These are phyloP conservation scores for Hipposideros larvatus DNA, from an alignment of 2,797 vertebrate species.

Conservation along the genomic window DNA sequence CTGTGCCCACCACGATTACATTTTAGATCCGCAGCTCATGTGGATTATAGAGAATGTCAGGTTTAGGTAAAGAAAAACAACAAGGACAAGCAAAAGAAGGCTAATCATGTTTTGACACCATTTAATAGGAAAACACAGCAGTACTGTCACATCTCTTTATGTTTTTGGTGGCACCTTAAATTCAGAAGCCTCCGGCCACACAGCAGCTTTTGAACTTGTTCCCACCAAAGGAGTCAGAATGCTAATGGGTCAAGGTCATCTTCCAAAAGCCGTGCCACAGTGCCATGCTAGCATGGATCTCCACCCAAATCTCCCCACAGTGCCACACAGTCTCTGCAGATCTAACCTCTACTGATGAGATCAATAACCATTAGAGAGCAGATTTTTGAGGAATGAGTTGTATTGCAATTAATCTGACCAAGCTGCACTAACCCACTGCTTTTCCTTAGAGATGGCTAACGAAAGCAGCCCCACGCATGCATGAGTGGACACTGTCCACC, in stretches of 20 bases:
- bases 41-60: background rate
- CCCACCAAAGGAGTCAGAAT: background rate
- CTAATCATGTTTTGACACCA: background rate
- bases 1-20: background rate
- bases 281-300: background rate
- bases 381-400: background rate
- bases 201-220: background rate
- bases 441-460: background rate
- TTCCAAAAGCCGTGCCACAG: background rate
- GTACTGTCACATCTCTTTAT: background rate
- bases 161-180: background rate
- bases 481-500: rapidly evolving
- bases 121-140: background rate
- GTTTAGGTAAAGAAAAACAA: background rate
- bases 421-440: background rate
- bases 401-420: slow-evolving; percentile 26
- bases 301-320: background rate
- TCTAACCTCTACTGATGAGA: background rate
- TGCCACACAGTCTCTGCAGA: background rate
- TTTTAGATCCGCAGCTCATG: background rate
- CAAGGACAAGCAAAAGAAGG: background rate
- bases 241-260: background rate
- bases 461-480: rapidly evolving
- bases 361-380: background rate
- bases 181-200: background rate